These are phyloP conservation scores for Cygnus buccinator DNA, from an alignment of 2,113 vertebrate genomes.

Conservation along the genomic window DNA sequence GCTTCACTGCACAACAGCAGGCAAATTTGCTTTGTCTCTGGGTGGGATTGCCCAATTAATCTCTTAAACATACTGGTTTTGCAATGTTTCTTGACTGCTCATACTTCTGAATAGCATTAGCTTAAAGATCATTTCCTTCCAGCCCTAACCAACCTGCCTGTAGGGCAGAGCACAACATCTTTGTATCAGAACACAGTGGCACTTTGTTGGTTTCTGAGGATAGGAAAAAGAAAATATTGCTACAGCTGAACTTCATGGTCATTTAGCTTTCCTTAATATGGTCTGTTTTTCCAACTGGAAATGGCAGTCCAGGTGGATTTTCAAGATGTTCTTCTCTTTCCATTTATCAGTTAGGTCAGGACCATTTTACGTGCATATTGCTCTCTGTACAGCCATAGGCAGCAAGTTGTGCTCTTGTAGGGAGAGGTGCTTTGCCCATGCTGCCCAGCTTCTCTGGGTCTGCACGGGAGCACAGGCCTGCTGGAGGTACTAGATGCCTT, in stretches of 20 bases:
- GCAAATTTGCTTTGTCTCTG: not conserved
- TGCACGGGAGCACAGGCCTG: not conserved
- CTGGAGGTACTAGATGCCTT: not conserved
- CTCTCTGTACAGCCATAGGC: not conserved
- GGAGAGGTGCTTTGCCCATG: not conserved
- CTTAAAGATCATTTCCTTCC: not conserved
- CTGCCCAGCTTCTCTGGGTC: not conserved
- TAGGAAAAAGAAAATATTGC: not conserved
- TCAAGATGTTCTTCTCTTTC: not conserved
- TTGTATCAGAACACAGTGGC: not conserved
- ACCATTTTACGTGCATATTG: not conserved
- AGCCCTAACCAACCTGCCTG: not conserved
- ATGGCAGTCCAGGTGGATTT: not conserved
- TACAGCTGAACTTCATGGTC: not conserved
- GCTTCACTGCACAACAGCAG: not conserved
- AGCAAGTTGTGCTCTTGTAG: not conserved
- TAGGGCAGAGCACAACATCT: not conserved
- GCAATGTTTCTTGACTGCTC: constrained; percentile 14
- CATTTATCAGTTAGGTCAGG: not conserved
- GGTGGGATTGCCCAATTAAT: constrained; percentile 11
- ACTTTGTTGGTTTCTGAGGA: not conserved
- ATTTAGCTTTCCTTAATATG: not conserved
- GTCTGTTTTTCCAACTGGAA: not conserved
- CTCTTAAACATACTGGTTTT: not conserved
- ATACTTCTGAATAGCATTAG: not conserved